Evolutionary conservation across 2,797 vertebrate genomes (phyloP).

Genomic region (Molossus molossus): DNA sequence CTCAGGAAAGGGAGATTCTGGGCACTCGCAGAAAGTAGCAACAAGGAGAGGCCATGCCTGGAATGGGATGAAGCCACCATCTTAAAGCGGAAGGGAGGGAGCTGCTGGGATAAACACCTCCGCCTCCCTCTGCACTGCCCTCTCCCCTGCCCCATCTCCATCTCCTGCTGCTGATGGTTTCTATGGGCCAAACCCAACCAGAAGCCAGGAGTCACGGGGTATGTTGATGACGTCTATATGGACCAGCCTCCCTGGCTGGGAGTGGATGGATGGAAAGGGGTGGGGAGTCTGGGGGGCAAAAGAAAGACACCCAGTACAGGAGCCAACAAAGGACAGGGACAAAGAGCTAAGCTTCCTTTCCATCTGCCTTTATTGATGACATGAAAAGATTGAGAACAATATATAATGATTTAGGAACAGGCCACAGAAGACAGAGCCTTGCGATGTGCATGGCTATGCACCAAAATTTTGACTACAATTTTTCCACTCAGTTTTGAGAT

Average conservation of each 20-base stretch:
- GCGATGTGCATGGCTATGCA: accelerated
- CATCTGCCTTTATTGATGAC: background rate
- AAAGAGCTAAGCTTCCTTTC: background rate
- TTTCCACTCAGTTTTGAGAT: background rate
- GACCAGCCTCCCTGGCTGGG: background rate
- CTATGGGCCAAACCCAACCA: background rate
- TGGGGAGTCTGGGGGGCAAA: background rate
- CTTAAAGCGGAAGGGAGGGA: background rate
- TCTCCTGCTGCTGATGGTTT: background rate
- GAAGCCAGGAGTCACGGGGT: background rate
- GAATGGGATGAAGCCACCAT: background rate
- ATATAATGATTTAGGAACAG: background rate
- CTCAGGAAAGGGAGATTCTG: background rate
- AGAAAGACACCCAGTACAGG: background rate
- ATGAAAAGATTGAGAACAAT: background rate
- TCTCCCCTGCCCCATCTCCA: background rate
- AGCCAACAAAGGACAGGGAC: background rate
- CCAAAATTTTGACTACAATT: constrained; percentile 1
- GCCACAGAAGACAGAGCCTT: background rate
- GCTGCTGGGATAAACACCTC: background rate
- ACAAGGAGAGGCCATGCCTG: background rate
- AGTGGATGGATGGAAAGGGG: background rate
- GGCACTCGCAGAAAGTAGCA: background rate
- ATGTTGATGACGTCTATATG: background rate
- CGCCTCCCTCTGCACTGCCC: background rate